Percentiles rank a stretch among this genome's conserved stretches.
Evolutionary conservation across 2,888 invertebrate species (phyloP).

Genomic region (Ryuthela nishihirai): DNA sequence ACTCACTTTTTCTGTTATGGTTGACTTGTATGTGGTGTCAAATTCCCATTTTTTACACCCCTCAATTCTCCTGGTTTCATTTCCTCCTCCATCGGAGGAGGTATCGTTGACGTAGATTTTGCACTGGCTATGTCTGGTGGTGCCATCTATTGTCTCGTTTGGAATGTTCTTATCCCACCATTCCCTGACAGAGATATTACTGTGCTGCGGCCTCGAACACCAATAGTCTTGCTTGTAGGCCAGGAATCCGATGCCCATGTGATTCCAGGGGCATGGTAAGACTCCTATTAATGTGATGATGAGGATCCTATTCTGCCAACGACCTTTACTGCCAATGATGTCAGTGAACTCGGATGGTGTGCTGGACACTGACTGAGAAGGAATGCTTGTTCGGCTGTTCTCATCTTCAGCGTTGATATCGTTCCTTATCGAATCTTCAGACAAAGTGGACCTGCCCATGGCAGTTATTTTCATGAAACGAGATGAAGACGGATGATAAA

Average conservation of each 20-base stretch:
- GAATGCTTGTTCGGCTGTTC: too few species aligned
- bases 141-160: neutral
- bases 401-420: too few species aligned
- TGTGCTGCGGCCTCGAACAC: constrained; percentile 1
- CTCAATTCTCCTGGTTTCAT: neutral
- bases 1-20: constrained; percentile 4
- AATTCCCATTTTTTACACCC: neutral
- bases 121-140: constrained; percentile 1
- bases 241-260: constrained; percentile 5
- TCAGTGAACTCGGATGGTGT: constrained; percentile 6
- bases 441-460: too few species aligned
- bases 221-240: constrained; percentile 3
- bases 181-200: neutral
- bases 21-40: neutral
- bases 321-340: constrained; percentile 1
- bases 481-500: too few species aligned
- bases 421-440: too few species aligned
- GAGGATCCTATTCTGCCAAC: constrained; percentile 2
- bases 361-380: too few species aligned
- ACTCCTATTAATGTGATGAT: neutral
- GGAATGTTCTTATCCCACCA: constrained; percentile 9
- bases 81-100: neutral
- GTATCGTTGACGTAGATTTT: constrained; percentile 1
- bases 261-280: neutral
- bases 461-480: too few species aligned